Evolutionary conservation across 1,140 invertebrate genomes (phyloP).

Genomic region (Mylabris phalerata): DNA sequence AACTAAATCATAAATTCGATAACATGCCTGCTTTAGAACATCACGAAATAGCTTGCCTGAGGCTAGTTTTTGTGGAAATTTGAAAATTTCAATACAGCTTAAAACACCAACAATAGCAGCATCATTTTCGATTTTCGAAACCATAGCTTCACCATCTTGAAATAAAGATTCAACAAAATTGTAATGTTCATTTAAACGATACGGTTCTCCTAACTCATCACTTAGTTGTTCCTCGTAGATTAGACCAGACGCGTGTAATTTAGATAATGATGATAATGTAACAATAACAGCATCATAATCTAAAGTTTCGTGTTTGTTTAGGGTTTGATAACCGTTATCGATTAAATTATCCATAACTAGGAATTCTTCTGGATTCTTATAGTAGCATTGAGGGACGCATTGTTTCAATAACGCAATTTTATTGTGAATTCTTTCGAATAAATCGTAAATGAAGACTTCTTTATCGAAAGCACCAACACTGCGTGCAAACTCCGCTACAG

Average conservation of each 20-base stretch:
- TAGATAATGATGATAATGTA: conserved; percentile 35
- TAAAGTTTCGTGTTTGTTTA: conserved; percentile 26
- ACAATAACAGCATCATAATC: conserved; percentile 28
- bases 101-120: conserved; percentile 14
- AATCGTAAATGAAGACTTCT: conserved; percentile 22
- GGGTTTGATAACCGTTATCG: conserved; percentile 25
- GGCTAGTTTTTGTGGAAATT: conserved; percentile 3
- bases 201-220: conserved; percentile 8
- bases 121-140: conserved; percentile 5
- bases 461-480: conserved; percentile 18
- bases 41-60: conserved; percentile 13
- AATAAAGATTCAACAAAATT: conserved; percentile 25
- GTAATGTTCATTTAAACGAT: conserved; percentile 17
- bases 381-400: conserved; percentile 21
- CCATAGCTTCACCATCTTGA: conserved; percentile 11
- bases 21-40: conserved; percentile 7
- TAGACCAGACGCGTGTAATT: conserved; percentile 38
- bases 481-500: conserved; percentile 12
- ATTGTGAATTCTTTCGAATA: conserved; percentile 15
- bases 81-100: conserved; percentile 14
- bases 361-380: conserved; percentile 19
- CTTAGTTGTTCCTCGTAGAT: conserved; percentile 35
- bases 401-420: conserved; percentile 27
- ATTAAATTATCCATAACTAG: conserved; percentile 30
- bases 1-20: conserved; percentile 14